Evolutionary conservation across 2,888 invertebrate genomes (phyloP), one percentile per base, ranked within the genome.

Genomic region (Steinernema scapterisci): DNA sequence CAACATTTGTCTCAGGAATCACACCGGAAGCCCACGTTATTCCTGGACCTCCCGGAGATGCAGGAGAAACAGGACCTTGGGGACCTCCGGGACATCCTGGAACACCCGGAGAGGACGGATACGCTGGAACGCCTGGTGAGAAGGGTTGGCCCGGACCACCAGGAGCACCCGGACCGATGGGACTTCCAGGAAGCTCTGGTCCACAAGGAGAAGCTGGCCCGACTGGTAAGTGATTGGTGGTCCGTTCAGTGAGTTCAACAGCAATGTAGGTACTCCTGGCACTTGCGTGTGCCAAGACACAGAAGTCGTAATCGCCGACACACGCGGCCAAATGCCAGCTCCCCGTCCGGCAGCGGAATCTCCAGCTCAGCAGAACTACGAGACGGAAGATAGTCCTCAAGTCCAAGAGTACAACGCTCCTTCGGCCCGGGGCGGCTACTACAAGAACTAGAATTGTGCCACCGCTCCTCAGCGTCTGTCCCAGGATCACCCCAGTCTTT

Each of bases 221-320:
- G 7, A 76, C 79, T 9, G 84, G 83, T 79, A 44, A 54, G 56
- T 27, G 48, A 1, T 0, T 11, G n/a, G n/a, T 16, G n/a, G 19
- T 43, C 21, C 19, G 44, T 3, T 44, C 6, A 11, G 27, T 7
- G 11, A 43, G 2, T 5, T 16, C 3, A 43, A 38, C 5, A 38
- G 5, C 9, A 9, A 6, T 71, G 73, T 73, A 77, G 85, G 86
- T n/a, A 87, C 87, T 31, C 87, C 87, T 25, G 87, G 87, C 27
- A 87, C 87, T 25, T 87, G 87, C 73, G 87, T 87, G 11, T 87
- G 87, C 76, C 85, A 84, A 75, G 87, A 87, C 73, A 87, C 87
- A 0, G 87, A 87, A 79, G 87, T 87, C 19, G 85, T 87, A 23
- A 83, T 87, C 25, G 76, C 81, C 13, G 81, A 81, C 72, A 51